A percentile compares a stretch with the other conserved stretches of the same genome.
Evolutionary conservation across 1,140 invertebrate genomes (phyloP).

Genomic region (Theocolax elegans): DNA sequence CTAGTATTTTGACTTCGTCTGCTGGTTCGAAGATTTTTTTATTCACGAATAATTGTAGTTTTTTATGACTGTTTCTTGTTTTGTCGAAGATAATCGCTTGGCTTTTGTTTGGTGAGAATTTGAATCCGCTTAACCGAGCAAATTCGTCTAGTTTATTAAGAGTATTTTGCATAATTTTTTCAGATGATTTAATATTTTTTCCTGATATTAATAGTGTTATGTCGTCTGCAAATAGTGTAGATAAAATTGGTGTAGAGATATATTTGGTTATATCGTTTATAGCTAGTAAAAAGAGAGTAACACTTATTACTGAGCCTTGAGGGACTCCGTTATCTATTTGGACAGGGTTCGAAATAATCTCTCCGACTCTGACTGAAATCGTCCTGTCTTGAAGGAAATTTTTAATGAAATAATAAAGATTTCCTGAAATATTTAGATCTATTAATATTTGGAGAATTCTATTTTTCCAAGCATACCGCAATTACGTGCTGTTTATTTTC

Average conservation of each 20-base stretch:
- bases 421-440: constrained; percentile 28
- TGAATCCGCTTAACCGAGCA: neutral
- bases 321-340: neutral
- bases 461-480: constrained; percentile 43
- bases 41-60: neutral
- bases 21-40: neutral
- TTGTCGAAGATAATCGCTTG: neutral
- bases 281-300: neutral
- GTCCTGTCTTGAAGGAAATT: constrained; percentile 37
- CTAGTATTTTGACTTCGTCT: neutral
- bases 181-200: neutral
- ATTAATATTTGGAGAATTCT: constrained; percentile 20
- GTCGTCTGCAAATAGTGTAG: neutral
- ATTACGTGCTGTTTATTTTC: constrained; percentile 37
- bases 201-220: neutral
- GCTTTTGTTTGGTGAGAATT: neutral
- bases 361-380: neutral
- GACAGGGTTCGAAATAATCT: neutral
- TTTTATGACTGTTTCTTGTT: neutral
- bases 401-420: constrained; percentile 28
- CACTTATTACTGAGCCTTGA: constrained; percentile 1
- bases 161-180: neutral
- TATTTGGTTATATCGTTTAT: neutral
- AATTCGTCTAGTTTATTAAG: neutral
- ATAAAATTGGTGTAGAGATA: neutral